Evolutionary conservation across 2,113 vertebrate species (phyloP), one percentile per base, ranked within the genome.

Genomic region (Cinclus cinclus): DNA sequence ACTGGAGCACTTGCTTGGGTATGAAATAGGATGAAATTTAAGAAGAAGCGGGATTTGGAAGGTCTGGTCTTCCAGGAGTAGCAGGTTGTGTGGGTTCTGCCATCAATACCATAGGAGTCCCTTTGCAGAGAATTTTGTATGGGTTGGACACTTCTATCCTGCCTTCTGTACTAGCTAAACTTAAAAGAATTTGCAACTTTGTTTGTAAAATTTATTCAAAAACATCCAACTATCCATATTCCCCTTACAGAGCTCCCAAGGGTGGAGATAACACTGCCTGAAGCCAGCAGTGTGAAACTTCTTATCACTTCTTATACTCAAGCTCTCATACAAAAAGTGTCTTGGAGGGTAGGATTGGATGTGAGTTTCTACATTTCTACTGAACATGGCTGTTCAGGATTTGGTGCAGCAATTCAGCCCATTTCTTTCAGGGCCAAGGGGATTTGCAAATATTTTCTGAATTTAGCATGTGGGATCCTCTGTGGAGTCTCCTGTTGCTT

Each of bases 361-460:
- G 8, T 63, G 20, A 37, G 35, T 79, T 87, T 47, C 62, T 24
- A 5, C 3, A 2, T 65, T 83, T 89, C 30, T 7, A 6, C 39
- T 64, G 56, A 80, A 73, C 0, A 0, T 21, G n/a, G 41, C 31
- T 19, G 17, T 58, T 89, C 9, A 0, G 33, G 13, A 56, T 86
- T 49, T 58, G 28, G 17, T 77, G 41, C 50, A 86, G 83, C 63
- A 69, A 39, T 42, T 73, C 76, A 89, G 23, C 9, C 27, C 69
- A 50, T 0, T 24, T 63, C 44, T 37, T 71, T 63, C 33, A 71
- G 33, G 8, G 25, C 2, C 18, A 64, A 64, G 30, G 16, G 37
- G 19, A 69, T 63, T 21, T 81, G 52, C 35, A 74, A 87, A 24
- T 70, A 67, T 31, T 67, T 53, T 35, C 35, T 69, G 76, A 74